Evolutionary conservation across 30 jellyfish, hydroid and myxozoan species (phyloP), one percentile per base, ranked within the genome.

Genomic region (Chironex yamaguchii): DNA sequence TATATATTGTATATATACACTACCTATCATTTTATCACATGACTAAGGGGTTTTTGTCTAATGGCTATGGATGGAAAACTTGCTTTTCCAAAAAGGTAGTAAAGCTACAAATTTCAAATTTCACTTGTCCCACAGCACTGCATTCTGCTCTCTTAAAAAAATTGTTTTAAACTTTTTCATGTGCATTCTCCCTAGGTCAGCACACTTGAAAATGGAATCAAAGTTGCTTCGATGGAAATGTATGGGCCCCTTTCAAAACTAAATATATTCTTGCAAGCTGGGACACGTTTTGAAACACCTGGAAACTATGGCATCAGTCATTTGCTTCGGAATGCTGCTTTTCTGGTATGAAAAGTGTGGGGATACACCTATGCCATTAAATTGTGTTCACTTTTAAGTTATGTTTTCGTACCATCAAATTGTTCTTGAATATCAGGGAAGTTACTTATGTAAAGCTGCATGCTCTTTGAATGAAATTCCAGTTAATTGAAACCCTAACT

Each of bases 261-360:
- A 9, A 53, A 92, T 2, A 85, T 92, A 23, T 79, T 80, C 28
- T 29, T 82, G 35, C 78, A 87, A 52, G 96, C 91, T 31, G 98
- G 98, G n/a, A 86, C 95, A 34, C 81, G 98, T 71, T 77, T 71
- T 68, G 98, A 92, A 68, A 74, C 97, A 22, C 69, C 92, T 32
- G 36, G 92, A n/a, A 54, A 87, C 31, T 42, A 71, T 12, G 98
- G 98, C 2, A 36, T 92, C 58, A 86, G 92, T 3, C 98, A 92
- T 54, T 34, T 87, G 24, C 36, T 92, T 63, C 71, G 95, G 49
- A 92, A 92, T 81, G 89, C 98, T 53, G 97, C 98, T 22, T 87
- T 92, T 67, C 29, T 92, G 88, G 98, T 92, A 34, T 71, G 98
- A 77, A 20, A n/a, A n/a, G n/a, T n/a, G n/a, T n/a, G n/a, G n/a